phyloP scores from a whole-genome alignment of 2,797 vertebrate genomes.

The Ctenopoma multispine region DNA sequence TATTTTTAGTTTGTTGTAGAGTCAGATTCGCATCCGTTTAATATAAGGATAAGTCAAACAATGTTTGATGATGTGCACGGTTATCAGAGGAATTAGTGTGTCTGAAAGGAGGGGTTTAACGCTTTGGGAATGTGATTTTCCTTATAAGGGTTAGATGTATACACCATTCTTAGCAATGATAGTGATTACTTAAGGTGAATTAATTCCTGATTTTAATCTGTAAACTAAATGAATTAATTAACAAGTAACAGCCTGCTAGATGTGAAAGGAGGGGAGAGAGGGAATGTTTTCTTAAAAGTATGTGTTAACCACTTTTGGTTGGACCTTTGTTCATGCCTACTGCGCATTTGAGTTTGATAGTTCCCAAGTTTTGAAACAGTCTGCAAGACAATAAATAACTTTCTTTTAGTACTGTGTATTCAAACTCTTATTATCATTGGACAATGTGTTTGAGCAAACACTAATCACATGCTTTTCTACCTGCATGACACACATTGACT shows the following conservation, averaged over 20 bases:
- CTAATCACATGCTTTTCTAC: neutral
- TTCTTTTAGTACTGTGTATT: neutral
- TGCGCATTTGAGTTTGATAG: neutral
- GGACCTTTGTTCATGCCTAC: too few relatives aligned
- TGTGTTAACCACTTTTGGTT: neutral
- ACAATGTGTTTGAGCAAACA: slow-evolving; percentile 5
- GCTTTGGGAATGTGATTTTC: slow-evolving; percentile 5
- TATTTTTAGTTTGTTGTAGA: slow-evolving; percentile 16
- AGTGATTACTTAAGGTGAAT: neutral
- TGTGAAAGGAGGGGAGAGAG: neutral
- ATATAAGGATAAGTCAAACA: neutral
- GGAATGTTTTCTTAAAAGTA: neutral
- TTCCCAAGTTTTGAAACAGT: slow-evolving; percentile 1
- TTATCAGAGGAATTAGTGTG: neutral
- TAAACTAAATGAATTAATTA: neutral
- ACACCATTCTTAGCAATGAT: neutral
- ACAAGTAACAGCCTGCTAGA: slow-evolving; percentile 6
- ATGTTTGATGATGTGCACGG: too few relatives aligned
- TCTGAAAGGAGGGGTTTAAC: slow-evolving; percentile 11
- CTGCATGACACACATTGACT: neutral
- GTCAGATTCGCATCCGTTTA: slow-evolving; percentile 11
- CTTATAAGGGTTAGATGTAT: neutral
- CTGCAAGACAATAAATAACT: slow-evolving; percentile 38
- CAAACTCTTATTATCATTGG: neutral
- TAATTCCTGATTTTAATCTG: neutral